Evolutionary conservation across 2,888 invertebrate species (phyloP), one percentile per base, ranked within the genome.

Genomic region (Lydus trimaculatus): DNA sequence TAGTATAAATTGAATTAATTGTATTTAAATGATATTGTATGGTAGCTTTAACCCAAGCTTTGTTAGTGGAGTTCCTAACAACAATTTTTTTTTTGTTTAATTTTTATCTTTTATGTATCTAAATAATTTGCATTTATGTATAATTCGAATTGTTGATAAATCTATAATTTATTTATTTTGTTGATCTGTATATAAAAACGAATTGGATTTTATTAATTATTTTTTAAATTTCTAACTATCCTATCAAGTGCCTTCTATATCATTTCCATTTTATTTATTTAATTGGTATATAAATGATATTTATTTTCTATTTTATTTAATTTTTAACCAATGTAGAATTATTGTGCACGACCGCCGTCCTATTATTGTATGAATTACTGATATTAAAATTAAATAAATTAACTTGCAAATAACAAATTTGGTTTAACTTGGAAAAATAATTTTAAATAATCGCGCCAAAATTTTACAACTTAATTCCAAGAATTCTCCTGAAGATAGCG

Each of bases 161-260:
- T 43, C 66, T 64, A 70, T 66, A 58, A 65, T 72, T 65, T 73
- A 73, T 71, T 68, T 71, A 73, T 71, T 71, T 62, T 72, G 65
- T 73, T 71, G 63, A 61, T 62, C 67, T 68, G 52, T 72, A 65
- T 70, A 70, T 62, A 66, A 66, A 67, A 63, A 66, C 59, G 67
- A 71, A 67, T 65, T 71, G 69, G 60, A 62, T 65, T 66, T 65
- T n/a, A 66, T 43, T 59, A 36, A 33, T 58, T 64, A 4, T 60
- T n/a, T n/a, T 7, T 61, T 58, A 64, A 61, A 59, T 61, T 64
- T 39, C 28, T 48, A 65, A 61, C 20, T 65, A 52, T 63, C 72
- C 73, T 72, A 63, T 69, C 73, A 76, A 77, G 77, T 77, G 77
- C 77, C 77, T 77, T 77, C 74, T 76, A 72, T 76, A 72, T 70